Percentiles rank a stretch among this genome's conserved stretches.
phyloP scores from a whole-genome alignment of 2,797 vertebrate genomes.

The Karalla daura region DNA sequence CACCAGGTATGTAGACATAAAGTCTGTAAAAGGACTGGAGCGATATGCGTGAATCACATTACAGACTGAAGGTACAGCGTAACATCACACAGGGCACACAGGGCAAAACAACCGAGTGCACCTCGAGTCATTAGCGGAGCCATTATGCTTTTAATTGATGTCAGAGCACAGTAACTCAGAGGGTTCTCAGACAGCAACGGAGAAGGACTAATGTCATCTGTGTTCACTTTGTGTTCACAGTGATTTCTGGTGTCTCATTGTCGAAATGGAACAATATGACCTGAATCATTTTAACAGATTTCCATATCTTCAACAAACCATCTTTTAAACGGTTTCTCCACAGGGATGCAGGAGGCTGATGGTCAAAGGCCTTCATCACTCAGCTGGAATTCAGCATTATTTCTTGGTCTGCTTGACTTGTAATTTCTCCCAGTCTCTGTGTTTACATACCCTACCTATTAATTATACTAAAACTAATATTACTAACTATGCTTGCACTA shows the following conservation, averaged over 20 bases:
- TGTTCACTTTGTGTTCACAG: conserved; percentile 12
- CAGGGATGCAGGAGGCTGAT: background rate
- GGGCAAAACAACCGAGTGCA: conserved; percentile 36
- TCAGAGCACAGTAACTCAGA: conserved; percentile 21
- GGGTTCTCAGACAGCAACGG: conserved; percentile 26
- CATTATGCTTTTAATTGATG: conserved; percentile 51
- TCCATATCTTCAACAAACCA: background rate
- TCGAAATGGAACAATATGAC: background rate
- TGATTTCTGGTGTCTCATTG: background rate
- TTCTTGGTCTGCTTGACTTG: background rate
- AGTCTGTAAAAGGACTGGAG: background rate
- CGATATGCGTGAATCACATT: conserved; percentile 18
- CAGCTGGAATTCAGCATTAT: background rate
- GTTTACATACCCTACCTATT: too few relatives aligned
- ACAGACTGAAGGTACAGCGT: conserved; percentile 21
- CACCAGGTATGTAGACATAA: conserved; percentile 30
- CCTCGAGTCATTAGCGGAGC: conserved; percentile 53
- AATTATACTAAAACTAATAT: too few relatives aligned
- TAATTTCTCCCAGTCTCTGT: background rate
- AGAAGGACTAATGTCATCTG: background rate
- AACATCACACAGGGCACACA: conserved; percentile 29
- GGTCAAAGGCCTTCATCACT: background rate
- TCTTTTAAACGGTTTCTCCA: conserved; percentile 1
- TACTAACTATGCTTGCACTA: too few relatives aligned
- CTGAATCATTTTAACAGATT: conserved; percentile 13